A percentile compares a stretch with the other conserved stretches of the same genome.
Conservation (phyloP, 1,140 invertebrate species). For the Popillia japonica region DNA sequence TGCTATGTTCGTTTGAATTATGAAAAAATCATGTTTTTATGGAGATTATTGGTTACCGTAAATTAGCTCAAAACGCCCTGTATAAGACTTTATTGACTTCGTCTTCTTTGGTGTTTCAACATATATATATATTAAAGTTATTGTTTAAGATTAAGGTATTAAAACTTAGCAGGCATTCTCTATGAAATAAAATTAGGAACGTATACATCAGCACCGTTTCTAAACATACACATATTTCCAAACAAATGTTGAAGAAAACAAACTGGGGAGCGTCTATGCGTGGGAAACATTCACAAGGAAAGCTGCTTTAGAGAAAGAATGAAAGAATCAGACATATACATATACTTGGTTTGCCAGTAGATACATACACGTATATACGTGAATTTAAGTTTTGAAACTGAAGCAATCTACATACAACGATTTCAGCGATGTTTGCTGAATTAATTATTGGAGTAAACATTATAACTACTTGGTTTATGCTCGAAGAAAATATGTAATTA, state of each 20-base stretch:
- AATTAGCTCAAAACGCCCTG: too few species aligned
- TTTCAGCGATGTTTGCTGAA: neutral
- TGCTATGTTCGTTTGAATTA: too few species aligned
- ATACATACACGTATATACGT: neutral
- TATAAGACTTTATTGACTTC: too few species aligned
- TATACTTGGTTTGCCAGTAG: neutral
- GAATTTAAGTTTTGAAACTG: neutral
- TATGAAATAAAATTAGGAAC: neutral
- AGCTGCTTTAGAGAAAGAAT: neutral
- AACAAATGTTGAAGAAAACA: neutral
- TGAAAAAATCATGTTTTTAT: too few species aligned
- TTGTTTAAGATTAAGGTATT: neutral
- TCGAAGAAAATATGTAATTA: neutral
- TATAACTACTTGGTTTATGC: constrained; percentile 4
- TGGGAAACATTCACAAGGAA: neutral
- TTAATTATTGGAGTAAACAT: neutral
- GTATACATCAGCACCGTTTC: neutral
- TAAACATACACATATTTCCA: neutral
- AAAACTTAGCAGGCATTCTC: neutral
- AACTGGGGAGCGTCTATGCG: neutral
- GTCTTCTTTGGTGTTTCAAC: too few species aligned
- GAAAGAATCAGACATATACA: neutral
- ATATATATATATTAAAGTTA: neutral
- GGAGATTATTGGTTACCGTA: too few species aligned
- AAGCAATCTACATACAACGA: neutral